Percentiles rank a stretch among this genome's conserved stretches.
These are phyloP conservation scores for Matsumurasca onukii DNA, from an alignment of 1,140 invertebrate genomes.

Conservation along the genomic window DNA sequence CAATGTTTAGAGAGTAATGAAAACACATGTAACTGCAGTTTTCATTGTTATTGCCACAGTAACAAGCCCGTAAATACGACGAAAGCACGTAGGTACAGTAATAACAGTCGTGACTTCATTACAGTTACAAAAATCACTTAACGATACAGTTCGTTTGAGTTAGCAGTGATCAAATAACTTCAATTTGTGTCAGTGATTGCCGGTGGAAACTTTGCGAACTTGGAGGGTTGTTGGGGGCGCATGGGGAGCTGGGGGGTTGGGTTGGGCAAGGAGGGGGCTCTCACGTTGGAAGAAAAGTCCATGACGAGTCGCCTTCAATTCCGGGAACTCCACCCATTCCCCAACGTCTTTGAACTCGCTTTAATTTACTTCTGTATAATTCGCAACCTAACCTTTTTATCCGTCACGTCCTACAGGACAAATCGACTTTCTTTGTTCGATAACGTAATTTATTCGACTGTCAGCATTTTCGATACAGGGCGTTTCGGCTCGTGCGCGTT, in stretches of 20 bases:
- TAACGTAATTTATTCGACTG: too few relatives aligned
- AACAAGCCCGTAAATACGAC: too few relatives aligned
- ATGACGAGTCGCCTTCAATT: constrained; percentile 17
- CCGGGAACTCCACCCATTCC: constrained; percentile 1
- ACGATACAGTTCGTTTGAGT: neutral
- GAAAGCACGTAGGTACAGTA: neutral
- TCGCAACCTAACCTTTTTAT: too few relatives aligned
- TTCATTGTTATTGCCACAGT: too few relatives aligned
- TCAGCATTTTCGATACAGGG: too few relatives aligned
- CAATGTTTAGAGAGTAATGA: too few relatives aligned
- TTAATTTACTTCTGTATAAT: too few relatives aligned
- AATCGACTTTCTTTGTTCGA: too few relatives aligned
- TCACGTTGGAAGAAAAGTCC: constrained; percentile 16
- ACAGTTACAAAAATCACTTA: neutral
- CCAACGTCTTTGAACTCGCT: too few relatives aligned
- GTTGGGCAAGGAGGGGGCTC: neutral
- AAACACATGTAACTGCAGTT: too few relatives aligned
- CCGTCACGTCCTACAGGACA: too few relatives aligned
- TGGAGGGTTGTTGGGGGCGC: neutral
- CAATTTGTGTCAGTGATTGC: constrained; percentile 20
- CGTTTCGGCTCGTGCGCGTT: too few relatives aligned
- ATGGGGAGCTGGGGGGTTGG: neutral
- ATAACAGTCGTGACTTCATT: neutral
- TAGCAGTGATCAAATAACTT: constrained; percentile 10
- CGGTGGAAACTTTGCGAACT: constrained; percentile 24